These are phyloP conservation scores for Cladorhizidae sp. DNA, from an alignment of 37 sponge, comb jelly and placozoan genomes.

Conservation along the genomic window DNA sequence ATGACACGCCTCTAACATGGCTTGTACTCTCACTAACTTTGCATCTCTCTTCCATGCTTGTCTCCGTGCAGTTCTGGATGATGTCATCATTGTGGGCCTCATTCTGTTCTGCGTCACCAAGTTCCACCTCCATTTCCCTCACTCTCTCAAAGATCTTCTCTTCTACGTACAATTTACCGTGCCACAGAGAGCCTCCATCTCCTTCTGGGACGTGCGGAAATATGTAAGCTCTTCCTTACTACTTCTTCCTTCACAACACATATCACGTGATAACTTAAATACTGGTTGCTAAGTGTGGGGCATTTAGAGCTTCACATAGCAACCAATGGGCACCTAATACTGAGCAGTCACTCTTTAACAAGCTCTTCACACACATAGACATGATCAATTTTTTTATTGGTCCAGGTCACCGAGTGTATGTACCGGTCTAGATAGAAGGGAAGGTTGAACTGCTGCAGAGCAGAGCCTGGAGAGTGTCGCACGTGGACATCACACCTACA, in stretches of 20 bases:
- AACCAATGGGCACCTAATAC: no score
- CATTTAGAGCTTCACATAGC: no score
- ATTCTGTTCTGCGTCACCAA: constrained; percentile 30
- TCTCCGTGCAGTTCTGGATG: constrained; percentile 39
- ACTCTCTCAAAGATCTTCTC: constrained; percentile 48
- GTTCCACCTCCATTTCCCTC: constrained; percentile 35
- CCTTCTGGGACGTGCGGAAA: constrained; percentile 55
- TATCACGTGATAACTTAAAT: neutral
- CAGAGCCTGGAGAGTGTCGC: no score
- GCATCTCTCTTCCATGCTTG: constrained; percentile 6
- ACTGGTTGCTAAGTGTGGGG: neutral
- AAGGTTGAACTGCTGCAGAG: no score
- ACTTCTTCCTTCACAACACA: no score
- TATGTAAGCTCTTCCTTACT: constrained; percentile 40
- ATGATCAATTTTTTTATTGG: no score
- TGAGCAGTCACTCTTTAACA: no score
- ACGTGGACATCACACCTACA: no score
- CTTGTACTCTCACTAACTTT: no score
- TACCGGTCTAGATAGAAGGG: no score
- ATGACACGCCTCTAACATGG: neutral
- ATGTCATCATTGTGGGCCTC: neutral
- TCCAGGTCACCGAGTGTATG: no score
- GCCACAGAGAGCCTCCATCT: constrained; percentile 51
- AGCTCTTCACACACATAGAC: no score
- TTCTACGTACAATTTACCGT: constrained; percentile 68